Evolutionary conservation across 2,797 vertebrate genomes (phyloP).

Genomic region (Apogon hyalosoma): DNA sequence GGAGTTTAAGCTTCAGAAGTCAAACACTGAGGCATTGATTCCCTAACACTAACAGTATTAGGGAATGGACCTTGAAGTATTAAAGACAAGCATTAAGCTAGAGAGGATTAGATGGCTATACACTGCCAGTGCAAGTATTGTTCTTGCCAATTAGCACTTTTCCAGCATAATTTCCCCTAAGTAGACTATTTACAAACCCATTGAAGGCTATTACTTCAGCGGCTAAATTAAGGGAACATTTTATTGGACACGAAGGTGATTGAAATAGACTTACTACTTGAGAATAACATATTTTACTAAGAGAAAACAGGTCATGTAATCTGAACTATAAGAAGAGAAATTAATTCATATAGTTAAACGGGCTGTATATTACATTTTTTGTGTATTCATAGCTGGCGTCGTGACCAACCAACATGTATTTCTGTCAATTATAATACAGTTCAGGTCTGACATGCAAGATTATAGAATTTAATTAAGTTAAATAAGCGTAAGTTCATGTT

Average conservation of each 20-base stretch:
- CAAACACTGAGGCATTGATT: constrained; percentile 33
- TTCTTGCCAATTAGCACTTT: constrained; percentile 66
- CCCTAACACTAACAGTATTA: constrained; percentile 10
- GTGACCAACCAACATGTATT: constrained; percentile 12
- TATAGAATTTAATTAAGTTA: not conserved
- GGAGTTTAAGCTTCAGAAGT: constrained; percentile 15
- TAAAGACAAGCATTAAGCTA: constrained; percentile 44
- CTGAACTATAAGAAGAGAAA: constrained; percentile 7
- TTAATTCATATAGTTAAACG: constrained; percentile 5
- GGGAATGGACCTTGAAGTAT: constrained; percentile 28
- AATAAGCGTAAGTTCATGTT: constrained; percentile 9
- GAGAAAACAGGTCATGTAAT: constrained; percentile 26
- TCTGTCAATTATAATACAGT: not conserved
- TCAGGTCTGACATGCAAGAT: constrained; percentile 3
- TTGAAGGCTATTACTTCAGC: constrained; percentile 52
- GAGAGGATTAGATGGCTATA: constrained; percentile 56
- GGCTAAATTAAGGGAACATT: constrained; percentile 48
- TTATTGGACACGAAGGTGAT: constrained; percentile 37
- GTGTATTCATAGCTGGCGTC: constrained; percentile 11
- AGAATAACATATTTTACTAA: constrained; percentile 19
- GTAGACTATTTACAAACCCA: constrained; percentile 69
- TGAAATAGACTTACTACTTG: constrained; percentile 29
- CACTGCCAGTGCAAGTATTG: constrained; percentile 45
- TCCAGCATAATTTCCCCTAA: constrained; percentile 57
- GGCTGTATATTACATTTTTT: constrained; percentile 8